phyloP scores from a whole-genome alignment of 2,888 invertebrate species.

The Drosophila diplacantha region DNA sequence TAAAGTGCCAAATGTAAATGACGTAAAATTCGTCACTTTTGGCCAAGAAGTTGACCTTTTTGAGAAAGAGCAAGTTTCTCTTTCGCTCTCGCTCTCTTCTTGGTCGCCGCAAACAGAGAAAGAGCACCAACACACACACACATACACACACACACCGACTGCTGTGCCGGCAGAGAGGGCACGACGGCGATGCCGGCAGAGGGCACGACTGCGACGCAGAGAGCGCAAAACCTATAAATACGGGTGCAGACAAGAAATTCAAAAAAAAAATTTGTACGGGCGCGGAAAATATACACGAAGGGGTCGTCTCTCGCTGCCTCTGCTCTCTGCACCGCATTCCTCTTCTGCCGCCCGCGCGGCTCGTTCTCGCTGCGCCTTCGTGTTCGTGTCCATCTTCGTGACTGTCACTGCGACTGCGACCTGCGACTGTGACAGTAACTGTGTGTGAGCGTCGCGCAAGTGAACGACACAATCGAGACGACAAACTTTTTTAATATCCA shows the following conservation, averaged over 20 bases:
- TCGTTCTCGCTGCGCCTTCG: constrained; percentile 2
- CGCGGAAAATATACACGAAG: constrained; percentile 10
- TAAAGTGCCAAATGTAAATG: too few relatives aligned
- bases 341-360: constrained; percentile 12
- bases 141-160: neutral
- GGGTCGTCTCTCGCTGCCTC: constrained; percentile 7
- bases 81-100: too few relatives aligned
- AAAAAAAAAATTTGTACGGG: constrained; percentile 4
- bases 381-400: constrained; percentile 10
- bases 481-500: constrained; percentile 31
- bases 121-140: constrained; percentile 4
- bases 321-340: constrained; percentile 9
- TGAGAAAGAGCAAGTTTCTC: too few relatives aligned
- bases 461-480: constrained; percentile 4
- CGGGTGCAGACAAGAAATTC: constrained; percentile 3
- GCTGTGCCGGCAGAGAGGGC: constrained; percentile 4
- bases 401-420: constrained; percentile 14
- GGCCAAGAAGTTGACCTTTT: too few relatives aligned
- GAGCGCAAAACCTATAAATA: constrained; percentile 16
- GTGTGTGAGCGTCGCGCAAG: constrained; percentile 26
- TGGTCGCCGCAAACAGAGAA: neutral
- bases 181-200: constrained; percentile 17
- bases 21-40: too few relatives aligned
- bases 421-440: constrained; percentile 11
- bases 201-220: constrained; percentile 13